Evolutionary conservation across 2,797 vertebrate genomes (phyloP).

Genomic region (Oceanodroma leucorhoa): DNA sequence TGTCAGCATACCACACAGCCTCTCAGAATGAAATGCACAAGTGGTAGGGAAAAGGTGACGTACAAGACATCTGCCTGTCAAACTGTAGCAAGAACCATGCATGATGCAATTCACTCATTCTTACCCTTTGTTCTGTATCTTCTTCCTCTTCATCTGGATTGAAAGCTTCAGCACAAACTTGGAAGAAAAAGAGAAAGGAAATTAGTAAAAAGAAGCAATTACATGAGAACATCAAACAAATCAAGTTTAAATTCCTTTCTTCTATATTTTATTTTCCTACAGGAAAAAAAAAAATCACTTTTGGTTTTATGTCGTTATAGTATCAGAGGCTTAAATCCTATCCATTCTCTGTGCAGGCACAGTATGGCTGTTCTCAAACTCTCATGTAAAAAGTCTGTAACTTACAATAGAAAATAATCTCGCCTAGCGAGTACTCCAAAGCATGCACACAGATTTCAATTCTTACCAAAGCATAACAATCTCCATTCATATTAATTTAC

Average conservation of each 20-base stretch:
- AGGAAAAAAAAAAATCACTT: background rate
- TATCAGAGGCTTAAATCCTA: background rate
- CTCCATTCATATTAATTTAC: background rate
- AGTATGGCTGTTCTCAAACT: background rate
- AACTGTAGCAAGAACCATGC: background rate
- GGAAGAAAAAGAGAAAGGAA: constrained; percentile 24
- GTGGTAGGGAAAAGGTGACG: background rate
- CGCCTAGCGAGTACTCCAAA: background rate
- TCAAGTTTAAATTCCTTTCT: background rate
- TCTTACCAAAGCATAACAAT: background rate
- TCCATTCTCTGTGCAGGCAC: background rate
- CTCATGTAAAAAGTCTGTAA: background rate
- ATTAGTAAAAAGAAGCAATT: background rate
- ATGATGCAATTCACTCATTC: background rate
- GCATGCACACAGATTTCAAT: background rate
- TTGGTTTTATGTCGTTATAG: background rate
- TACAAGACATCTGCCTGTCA: background rate
- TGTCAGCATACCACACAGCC: background rate
- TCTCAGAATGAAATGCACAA: background rate
- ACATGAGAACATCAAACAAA: background rate
- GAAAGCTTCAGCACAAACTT: constrained; percentile 95
- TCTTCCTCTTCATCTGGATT: constrained; percentile 98
- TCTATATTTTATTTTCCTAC: background rate
- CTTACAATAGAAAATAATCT: background rate
- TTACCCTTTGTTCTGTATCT: constrained; percentile 90